Evolutionary conservation across 2,113 vertebrate species (phyloP), one percentile per base, ranked within the genome.

Genomic region (Argyrosomus japonicus): DNA sequence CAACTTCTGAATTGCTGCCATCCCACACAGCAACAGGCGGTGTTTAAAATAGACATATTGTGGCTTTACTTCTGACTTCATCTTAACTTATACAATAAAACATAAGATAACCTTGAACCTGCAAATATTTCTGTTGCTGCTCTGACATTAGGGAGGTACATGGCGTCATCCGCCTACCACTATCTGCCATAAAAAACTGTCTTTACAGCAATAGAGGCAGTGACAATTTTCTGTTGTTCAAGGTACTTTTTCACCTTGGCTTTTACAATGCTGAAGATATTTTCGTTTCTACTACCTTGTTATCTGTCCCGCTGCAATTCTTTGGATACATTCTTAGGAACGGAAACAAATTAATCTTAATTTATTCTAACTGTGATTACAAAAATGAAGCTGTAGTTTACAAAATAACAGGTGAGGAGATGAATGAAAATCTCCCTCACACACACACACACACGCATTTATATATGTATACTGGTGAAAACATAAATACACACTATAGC

Each of bases 41-140:
- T 53, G 53, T 56, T 60, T 75, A 6, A 7, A 64, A 48, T 58
- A 73, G 10, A 29, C 45, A 17, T 27, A 64, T 53, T 48, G 15
- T 18, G 23, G 5, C 29, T 36, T 61, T 79, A 68, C 27, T 45
- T 54, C 9, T 58, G 9, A 14, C 50, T 77, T 40, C 29, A 57
- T 69, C 77, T 83, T 32, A 60, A 62, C 5, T 60, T 45, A 23
- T n/a, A 51, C 25, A 68, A 71, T 75, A 75, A 77, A 75, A 71
- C 17, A 36, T 5, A 63, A 53, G 47, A 77, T 54, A 74, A 76
- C 67, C 48, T 77, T 83, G 63, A 81, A 54, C 72, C 75, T 81
- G 45, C 17, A 79, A 70, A 79, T 43, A 36, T 21, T 17, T 63
- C 13, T n/a, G 47, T 40, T n/a, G n/a, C 25, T 65, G 50, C 45